Conservation (phyloP, 1,140 invertebrate genomes). For the Trichonephila inaurata region DNA sequence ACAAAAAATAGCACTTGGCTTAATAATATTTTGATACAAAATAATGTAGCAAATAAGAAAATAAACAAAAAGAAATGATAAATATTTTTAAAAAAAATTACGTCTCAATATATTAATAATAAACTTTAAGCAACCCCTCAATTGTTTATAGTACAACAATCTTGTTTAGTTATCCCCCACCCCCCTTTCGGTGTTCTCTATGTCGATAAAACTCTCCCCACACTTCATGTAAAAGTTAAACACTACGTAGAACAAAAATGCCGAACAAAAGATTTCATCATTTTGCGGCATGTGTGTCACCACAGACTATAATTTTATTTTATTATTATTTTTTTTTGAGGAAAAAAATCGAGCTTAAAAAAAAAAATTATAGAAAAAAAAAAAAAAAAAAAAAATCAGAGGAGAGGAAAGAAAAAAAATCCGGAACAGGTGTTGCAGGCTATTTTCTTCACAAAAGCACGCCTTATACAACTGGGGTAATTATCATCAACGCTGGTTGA, state of each 20-base stretch:
- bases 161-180: not conserved
- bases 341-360: constrained; percentile 19
- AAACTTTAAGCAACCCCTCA: too few relatives aligned
- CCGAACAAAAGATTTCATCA: not conserved
- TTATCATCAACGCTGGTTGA: constrained; percentile 67
- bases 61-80: too few relatives aligned
- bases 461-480: constrained; percentile 52
- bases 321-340: not conserved
- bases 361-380: not conserved
- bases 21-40: too few relatives aligned
- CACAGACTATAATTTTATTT: not conserved
- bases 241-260: not conserved
- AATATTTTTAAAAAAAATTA: too few relatives aligned
- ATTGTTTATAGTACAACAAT: too few relatives aligned
- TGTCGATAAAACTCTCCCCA: not conserved
- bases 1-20: too few relatives aligned
- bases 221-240: not conserved
- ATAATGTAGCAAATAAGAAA: too few relatives aligned
- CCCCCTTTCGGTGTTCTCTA: not conserved
- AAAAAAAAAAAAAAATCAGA: not conserved
- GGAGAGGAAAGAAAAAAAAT: not conserved
- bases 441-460: constrained; percentile 56
- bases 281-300: not conserved
- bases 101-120: too few relatives aligned
- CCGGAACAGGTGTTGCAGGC: constrained; percentile 55